Base-by-base conservation (phyloP, 2,888 invertebrate genomes). In the Apotomis turbidana region DNA sequence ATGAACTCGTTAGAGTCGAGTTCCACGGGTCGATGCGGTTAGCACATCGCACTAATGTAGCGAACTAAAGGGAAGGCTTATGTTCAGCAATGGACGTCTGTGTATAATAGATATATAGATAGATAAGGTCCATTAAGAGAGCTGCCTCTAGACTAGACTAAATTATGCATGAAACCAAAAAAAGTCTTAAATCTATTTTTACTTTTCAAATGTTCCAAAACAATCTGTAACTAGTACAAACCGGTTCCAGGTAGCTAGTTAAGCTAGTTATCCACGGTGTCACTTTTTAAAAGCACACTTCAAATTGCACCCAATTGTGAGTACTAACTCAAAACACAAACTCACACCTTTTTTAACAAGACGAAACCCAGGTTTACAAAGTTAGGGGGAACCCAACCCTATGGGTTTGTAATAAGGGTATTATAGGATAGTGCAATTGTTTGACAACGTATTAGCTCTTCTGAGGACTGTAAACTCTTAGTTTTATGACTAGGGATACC, bases 301-400 rank as follows among this genome's bases (percentile, higher is more conserved):
- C 66, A 66, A 71, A 71, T 67, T 67, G 66, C 49, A 60, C 58
- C 52, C 63, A 36, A 64, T 71, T 55, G 67, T 9, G 44, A 38
- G 27, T 51, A 5, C 46, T 71, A 66, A 71, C 60, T 71, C 27
- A 1, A 54, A 51, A 61, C 36, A 55, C 69, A 58, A 71, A 72
- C 58, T 62, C 13, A 57, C 71, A 72, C 71, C 68, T 57, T 72
- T 72, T 71, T 68, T 62, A 62, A 62, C 49, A 57, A 46, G 27
- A 57, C 27, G 49, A 13, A 52, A 66, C 70, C n/a, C 3, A 38
- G 27, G 27, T 27, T 54, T 27, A 55, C 38, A 5, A 49, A 38
- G 49, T 13, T n/a, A 68, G 0, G 27, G 51, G 13, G 58, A 57
- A 44, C 1, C 8, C 57, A 36, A 68, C 61, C 15, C 68, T 72